phyloP scores from a whole-genome alignment of 2,797 vertebrate species.

The Falco rusticolus region DNA sequence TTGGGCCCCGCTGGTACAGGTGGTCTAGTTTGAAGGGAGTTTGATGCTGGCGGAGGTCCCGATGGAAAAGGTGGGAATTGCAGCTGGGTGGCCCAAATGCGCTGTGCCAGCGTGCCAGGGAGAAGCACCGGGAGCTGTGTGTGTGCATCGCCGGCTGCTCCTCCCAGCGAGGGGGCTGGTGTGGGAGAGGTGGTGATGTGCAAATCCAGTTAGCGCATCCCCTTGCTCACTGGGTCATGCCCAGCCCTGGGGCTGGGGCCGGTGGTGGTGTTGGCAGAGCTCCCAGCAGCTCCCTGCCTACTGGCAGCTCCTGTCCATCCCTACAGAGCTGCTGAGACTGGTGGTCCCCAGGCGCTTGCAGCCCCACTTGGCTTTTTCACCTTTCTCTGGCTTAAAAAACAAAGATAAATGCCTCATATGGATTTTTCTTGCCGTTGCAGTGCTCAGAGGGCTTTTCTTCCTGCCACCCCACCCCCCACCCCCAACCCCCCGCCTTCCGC shows the following conservation, averaged over 20 bases:
- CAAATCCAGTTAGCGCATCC: neutral
- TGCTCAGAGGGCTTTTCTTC: neutral
- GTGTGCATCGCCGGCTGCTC: fast-evolving
- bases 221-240: fast-evolving
- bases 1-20: neutral
- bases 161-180: neutral
- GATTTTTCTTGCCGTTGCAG: neutral
- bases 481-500: neutral
- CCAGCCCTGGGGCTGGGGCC: no score
- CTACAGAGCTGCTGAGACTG: neutral
- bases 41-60: neutral
- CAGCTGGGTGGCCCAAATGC: neutral
- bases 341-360: fast-evolving
- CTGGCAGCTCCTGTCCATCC: neutral
- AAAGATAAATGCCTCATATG: neutral
- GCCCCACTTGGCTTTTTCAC: neutral
- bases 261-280: fast-evolving
- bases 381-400: neutral
- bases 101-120: neutral
- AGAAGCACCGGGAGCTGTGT: fast-evolving
- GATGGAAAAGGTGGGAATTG: neutral
- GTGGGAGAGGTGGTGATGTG: neutral
- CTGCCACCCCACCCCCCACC: no score
- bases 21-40: neutral
- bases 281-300: neutral